These are phyloP conservation scores for Austrofundulus limnaeus DNA, from an alignment of 2,113 vertebrate species.

Conservation along the genomic window DNA sequence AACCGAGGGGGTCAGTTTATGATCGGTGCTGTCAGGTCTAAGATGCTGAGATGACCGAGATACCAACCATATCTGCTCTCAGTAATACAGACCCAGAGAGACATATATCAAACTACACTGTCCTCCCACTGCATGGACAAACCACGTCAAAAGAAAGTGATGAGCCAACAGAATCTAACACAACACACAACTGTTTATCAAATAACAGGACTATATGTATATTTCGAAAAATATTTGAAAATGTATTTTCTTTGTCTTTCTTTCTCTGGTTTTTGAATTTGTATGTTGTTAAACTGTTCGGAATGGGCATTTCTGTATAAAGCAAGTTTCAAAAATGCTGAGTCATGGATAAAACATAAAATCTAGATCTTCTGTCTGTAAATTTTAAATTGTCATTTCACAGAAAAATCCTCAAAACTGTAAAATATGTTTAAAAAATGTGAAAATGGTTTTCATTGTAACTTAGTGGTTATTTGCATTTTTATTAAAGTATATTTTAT, in stretches of 20 bases:
- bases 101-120: constrained; percentile 59
- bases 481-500: no score
- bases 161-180: constrained; percentile 14
- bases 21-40: constrained; percentile 67
- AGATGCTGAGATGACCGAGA: constrained; percentile 70
- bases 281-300: background rate
- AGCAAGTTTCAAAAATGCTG: constrained; percentile 2
- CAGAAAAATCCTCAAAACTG: no score
- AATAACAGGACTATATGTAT: background rate
- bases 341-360: background rate
- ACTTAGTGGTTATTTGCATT: no score
- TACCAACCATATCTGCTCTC: constrained; percentile 62
- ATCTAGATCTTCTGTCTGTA: no score
- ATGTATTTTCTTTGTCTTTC: no score
- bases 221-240: no score
- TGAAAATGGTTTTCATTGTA: no score
- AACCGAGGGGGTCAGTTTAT: constrained; percentile 60
- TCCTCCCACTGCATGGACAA: constrained; percentile 31
- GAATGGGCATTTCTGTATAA: background rate
- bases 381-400: no score
- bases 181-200: constrained; percentile 11
- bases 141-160: constrained; percentile 20
- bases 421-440: no score
- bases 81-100: constrained; percentile 57
- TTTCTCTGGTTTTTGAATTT: background rate